Base-by-base conservation (phyloP, 2,888 invertebrate genomes). In the Cinara cedri region DNA sequence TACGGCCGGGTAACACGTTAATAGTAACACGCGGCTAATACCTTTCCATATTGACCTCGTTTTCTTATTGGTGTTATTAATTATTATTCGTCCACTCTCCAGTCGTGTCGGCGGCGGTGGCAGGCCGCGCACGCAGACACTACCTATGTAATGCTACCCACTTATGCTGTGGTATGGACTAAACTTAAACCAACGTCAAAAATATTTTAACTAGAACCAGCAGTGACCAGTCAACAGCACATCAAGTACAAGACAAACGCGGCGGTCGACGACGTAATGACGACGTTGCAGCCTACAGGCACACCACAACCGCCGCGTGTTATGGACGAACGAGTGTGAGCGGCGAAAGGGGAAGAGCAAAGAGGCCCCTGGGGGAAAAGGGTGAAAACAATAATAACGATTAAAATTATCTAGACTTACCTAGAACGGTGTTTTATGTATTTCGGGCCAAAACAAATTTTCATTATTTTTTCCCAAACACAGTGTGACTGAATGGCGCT, bases 31-130 rank as follows among this genome's bases (percentile, higher is more conserved):
- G 24, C 34, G 34, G 68, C 78, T 34, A 34, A 6, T 34, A 34
- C 34, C 76, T 78, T 78, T 78, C 78, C 78, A 78, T 78, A 70
- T 78, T 78, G 78, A 78, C 78, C 78, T 78, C 78, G 68, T 78
- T 78, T 54, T 49, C n/a, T n/a, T n/a, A n/a, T n/a, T n/a, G n/a
- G n/a, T n/a, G n/a, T n/a, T n/a, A n/a, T n/a, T n/a, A n/a, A 10
- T 60, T n/a, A 49, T 21, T 42, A n/a, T 42, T 57, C 49, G 60
- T 49, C 19, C 46, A 55, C 16, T 75, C 51, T 55, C 46, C 44
- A 46, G 46, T 65, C 9, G 16, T 46, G 42, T 21, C 51, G 21
- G 21, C 14, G 10, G 19, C 42, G 44, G 19, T 42, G 1, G 1
- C n/a, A 11, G 10, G 19, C 13, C 49, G 10, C 51, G 46, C 24